A percentile compares a stretch with the other conserved stretches of the same genome.
Conservation (phyloP, 2,797 vertebrate genomes). For the Borostomias antarcticus region DNA sequence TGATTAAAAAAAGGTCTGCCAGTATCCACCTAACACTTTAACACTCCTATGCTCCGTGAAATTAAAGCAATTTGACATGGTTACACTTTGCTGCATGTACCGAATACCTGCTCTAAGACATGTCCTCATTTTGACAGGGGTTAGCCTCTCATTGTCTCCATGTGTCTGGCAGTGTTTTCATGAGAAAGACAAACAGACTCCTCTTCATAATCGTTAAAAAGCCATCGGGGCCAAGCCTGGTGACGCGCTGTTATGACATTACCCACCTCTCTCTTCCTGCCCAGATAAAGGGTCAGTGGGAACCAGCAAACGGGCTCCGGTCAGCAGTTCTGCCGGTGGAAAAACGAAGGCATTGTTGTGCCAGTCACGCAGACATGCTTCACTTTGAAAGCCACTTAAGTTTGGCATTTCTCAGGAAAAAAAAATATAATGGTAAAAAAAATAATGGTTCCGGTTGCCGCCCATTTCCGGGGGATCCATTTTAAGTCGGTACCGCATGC, state of each 20-base stretch:
- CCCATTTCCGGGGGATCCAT: background rate
- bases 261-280: conserved; percentile 59
- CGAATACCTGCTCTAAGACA: background rate
- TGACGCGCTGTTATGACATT: conserved; percentile 61
- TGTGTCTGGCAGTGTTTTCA: conserved; percentile 60
- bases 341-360: conserved; percentile 54
- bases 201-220: conserved; percentile 64
- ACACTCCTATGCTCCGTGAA: conserved; percentile 20
- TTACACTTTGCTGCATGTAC: background rate
- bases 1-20: conserved; percentile 15
- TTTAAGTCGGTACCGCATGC: background rate
- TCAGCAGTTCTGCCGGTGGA: conserved; percentile 58
- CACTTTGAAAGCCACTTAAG: background rate
- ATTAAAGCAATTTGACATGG: conserved; percentile 23
- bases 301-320: conserved; percentile 38
- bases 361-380: conserved; percentile 44
- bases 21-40: conserved; percentile 10
- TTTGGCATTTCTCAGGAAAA: conserved; percentile 1
- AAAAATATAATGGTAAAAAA: no score
- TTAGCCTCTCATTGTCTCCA: conserved; percentile 46
- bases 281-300: conserved; percentile 45
- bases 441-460: no score
- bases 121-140: background rate
- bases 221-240: conserved; percentile 48
- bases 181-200: conserved; percentile 61